phyloP scores from a whole-genome alignment of 1,140 invertebrate genomes.

The Chelonus insularis region DNA sequence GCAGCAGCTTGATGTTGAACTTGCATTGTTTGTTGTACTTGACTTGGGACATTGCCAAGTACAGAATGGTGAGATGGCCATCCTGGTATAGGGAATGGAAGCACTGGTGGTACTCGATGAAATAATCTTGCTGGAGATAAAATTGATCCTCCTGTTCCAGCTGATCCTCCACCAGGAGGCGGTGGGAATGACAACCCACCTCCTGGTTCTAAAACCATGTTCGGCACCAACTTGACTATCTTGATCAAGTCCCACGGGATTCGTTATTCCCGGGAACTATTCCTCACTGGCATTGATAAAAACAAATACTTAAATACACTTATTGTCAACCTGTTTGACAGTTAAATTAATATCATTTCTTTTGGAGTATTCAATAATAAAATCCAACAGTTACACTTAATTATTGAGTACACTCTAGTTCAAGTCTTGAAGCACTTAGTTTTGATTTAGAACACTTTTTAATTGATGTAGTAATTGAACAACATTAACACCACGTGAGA shows the following conservation, averaged over 20 bases:
- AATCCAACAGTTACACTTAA: too few relatives aligned
- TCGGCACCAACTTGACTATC: slow-evolving; percentile 54
- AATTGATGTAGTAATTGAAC: too few relatives aligned
- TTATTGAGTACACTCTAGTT: too few relatives aligned
- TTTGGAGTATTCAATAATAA: too few relatives aligned
- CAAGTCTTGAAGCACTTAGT: too few relatives aligned
- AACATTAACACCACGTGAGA: too few relatives aligned
- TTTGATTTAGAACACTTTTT: too few relatives aligned
- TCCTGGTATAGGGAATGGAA: slow-evolving; percentile 56
- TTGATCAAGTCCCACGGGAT: not conserved
- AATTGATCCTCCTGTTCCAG: slow-evolving; percentile 48
- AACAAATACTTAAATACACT: not conserved
- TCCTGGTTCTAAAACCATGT: slow-evolving; percentile 59
- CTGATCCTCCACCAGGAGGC: slow-evolving; percentile 53
- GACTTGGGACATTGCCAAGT: slow-evolving; percentile 54
- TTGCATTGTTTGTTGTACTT: slow-evolving; percentile 56
- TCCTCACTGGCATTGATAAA: slow-evolving; percentile 8
- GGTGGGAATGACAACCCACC: slow-evolving; percentile 58
- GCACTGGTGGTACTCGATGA: slow-evolving; percentile 55
- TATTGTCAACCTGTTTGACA: not conserved
- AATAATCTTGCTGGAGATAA: slow-evolving; percentile 52
- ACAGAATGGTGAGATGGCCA: slow-evolving; percentile 58
- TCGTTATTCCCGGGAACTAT: not conserved
- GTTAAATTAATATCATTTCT: not conserved
- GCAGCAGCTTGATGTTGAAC: slow-evolving; percentile 52